Base-by-base conservation (phyloP, 2,888 invertebrate genomes). In the Dorcus hopei region DNA sequence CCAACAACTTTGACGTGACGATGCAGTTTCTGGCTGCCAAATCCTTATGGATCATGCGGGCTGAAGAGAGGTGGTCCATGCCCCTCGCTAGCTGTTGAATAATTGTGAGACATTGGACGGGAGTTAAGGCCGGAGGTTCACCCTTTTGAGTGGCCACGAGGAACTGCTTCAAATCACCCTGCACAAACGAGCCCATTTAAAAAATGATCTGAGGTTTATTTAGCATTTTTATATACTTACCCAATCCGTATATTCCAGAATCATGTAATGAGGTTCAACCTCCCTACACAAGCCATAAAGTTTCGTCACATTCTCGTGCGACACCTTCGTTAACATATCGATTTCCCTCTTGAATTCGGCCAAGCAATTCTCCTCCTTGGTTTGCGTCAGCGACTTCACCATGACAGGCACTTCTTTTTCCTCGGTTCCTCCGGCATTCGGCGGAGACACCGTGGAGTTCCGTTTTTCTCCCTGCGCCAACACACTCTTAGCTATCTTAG, bases 151-250 rank as follows among this genome's bases (percentile, higher is more conserved):
- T 87, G 9, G 92, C 90, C 52, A 89, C 78, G 19, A 93, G 82
- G 81, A 90, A 95, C 80, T 92, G 94, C 70, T 96, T 96, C 52
- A 97, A 81, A 76, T 96, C 96, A 5, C 96, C 96, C 93, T 93
- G 74, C 74, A 48, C 50, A 60, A 66, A 65, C 59, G 55, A 57
- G 53, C 26, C 6, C 26, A 33, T 33, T 33, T 33, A 33, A 4
- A 33, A 33, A 7, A 33, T 7, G 3, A 19, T 19, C 19, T 19
- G 3, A 41, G n/a, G 41, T 41, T 41, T 14, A 14, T 14, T 14
- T 14, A 14, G 14, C 14, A 14, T 14, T 14, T 14, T 14, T 14
- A 14, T 14, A 19, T 19, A 69, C 82, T 79, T 76, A 93, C 92
- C 96, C 95, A 96, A 74, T 97, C 96, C 3, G 94, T 94, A 73